Conservation (phyloP, 2,797 vertebrate species). For the Tenualosa thibaudeaui region DNA sequence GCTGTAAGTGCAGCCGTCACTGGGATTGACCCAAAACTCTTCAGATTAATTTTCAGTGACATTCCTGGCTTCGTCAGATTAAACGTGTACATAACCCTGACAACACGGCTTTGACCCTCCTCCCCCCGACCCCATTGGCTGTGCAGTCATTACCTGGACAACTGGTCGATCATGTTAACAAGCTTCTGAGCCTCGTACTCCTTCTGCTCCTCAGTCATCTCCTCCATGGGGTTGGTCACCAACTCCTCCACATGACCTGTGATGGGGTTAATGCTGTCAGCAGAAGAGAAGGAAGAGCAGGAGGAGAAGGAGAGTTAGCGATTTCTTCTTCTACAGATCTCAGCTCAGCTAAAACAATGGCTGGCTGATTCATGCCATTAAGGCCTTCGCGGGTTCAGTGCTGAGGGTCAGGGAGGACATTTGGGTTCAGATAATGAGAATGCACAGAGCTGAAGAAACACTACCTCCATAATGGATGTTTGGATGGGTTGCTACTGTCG, state of each 20-base stretch:
- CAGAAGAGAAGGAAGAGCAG: background rate
- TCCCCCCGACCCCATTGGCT: background rate
- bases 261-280: conserved; percentile 93
- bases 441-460: background rate
- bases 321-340: too few species aligned
- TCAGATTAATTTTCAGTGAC: background rate
- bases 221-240: conserved; percentile 92
- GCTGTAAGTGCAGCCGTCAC: too few species aligned
- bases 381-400: too few species aligned
- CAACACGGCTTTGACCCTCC: too few species aligned
- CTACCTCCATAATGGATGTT: background rate
- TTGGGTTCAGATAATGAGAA: background rate
- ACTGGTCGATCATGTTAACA: conserved; percentile 94
- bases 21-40: background rate
- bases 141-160: conserved; percentile 85
- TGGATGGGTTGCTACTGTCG: background rate
- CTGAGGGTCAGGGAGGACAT: too few species aligned
- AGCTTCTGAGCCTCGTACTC: conserved; percentile 97
- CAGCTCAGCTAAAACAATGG: too few species aligned
- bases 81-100: background rate
- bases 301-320: background rate
- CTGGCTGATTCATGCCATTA: too few species aligned
- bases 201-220: conserved; percentile 99
- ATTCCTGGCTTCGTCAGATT: background rate
- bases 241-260: conserved; percentile 95